Percentiles rank a stretch among this genome's conserved stretches.
phyloP scores from a whole-genome alignment of 2,113 vertebrate genomes.

The Bos javanicus region DNA sequence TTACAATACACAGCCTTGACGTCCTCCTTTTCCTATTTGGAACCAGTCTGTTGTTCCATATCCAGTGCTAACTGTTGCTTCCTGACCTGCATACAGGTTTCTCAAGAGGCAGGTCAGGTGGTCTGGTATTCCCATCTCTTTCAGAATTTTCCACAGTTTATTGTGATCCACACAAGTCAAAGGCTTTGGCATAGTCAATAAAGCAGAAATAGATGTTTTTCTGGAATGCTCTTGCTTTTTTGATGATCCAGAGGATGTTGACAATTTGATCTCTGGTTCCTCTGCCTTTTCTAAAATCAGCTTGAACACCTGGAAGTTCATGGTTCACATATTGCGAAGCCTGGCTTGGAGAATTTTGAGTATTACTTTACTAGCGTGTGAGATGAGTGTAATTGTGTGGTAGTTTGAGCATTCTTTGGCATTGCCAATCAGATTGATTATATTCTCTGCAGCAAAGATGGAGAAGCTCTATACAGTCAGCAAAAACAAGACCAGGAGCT shows the following conservation, averaged over 20 bases:
- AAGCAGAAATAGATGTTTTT: neutral
- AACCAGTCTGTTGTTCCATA: neutral
- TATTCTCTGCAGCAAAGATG: neutral
- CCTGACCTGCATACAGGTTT: neutral
- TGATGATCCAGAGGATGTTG: accelerated
- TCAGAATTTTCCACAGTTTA: neutral
- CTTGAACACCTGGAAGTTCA: neutral
- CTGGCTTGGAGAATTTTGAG: neutral
- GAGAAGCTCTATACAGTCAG: neutral
- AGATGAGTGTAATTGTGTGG: neutral
- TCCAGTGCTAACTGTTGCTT: neutral
- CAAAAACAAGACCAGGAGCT: neutral
- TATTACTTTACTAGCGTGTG: neutral
- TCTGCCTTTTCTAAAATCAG: neutral
- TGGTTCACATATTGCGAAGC: neutral
- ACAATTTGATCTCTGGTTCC: neutral
- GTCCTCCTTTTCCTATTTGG: neutral
- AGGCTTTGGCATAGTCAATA: neutral
- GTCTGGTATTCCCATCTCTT: neutral
- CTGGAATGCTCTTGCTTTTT: neutral
- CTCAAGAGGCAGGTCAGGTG: neutral
- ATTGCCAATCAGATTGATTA: neutral
- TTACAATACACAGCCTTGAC: neutral
- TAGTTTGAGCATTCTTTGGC: neutral
- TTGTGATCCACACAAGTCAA: neutral